A percentile compares a stretch with the other conserved stretches of the same genome.
phyloP scores from a whole-genome alignment of 2,888 invertebrate genomes.

The Automeris io region DNA sequence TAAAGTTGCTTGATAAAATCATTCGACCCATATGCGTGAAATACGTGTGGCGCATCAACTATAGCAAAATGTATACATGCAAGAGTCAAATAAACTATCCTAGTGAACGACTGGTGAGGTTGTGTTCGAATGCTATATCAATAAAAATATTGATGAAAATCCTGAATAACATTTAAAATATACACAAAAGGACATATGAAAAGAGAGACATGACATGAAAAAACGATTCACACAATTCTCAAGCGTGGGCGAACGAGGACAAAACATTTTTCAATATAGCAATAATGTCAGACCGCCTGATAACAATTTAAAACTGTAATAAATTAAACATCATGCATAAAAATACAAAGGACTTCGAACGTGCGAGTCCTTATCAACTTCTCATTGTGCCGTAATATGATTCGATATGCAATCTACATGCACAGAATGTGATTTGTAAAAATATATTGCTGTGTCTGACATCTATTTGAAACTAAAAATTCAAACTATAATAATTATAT shows the following conservation, averaged over 20 bases:
- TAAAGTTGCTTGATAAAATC: too few relatives aligned
- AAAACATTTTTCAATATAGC: slow-evolving; percentile 21
- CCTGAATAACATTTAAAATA: slow-evolving; percentile 27
- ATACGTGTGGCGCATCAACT: neutral
- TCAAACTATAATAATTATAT: neutral
- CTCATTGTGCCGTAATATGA: slow-evolving; percentile 19
- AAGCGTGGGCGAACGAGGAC: slow-evolving; percentile 41
- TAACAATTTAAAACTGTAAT: slow-evolving; percentile 19
- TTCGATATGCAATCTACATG: slow-evolving; percentile 37
- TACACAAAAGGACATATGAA: slow-evolving; percentile 44
- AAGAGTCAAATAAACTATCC: slow-evolving; percentile 17
- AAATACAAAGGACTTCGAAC: slow-evolving; percentile 15
- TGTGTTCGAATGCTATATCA: neutral
- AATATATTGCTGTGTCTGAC: slow-evolving; percentile 20
- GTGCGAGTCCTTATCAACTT: slow-evolving; percentile 29
- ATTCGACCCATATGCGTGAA: too few relatives aligned
- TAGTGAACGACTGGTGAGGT: slow-evolving; percentile 8
- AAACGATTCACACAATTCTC: slow-evolving; percentile 40
- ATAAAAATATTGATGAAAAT: slow-evolving; percentile 2
- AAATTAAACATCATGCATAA: slow-evolving; percentile 45
- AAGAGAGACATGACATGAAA: slow-evolving; percentile 31
- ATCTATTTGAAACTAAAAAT: slow-evolving; percentile 12
- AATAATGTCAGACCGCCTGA: slow-evolving; percentile 1
- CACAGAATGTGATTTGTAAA: slow-evolving; percentile 23
- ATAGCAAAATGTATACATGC: slow-evolving; percentile 30